Evolutionary conservation across 2,113 vertebrate species (phyloP).

Genomic region (Ammodytes marinus): DNA sequence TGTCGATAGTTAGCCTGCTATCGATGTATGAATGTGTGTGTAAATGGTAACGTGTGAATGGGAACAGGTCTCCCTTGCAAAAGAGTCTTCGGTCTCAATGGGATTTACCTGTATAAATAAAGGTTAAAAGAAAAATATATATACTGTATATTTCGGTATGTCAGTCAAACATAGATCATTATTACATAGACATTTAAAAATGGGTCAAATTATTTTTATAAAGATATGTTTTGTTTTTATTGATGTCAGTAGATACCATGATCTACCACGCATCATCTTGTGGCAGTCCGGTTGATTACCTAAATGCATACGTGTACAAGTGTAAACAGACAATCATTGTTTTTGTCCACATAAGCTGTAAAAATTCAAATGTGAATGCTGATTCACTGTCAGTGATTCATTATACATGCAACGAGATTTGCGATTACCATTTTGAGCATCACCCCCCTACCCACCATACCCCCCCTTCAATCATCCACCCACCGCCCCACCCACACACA

Average conservation of each 20-base stretch:
- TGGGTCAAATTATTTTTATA: neutral
- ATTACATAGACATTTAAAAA: neutral
- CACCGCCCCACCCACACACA: slow-evolving; percentile 40
- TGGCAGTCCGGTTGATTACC: slow-evolving; percentile 5
- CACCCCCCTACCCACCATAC: neutral
- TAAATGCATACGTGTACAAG: slow-evolving; percentile 19
- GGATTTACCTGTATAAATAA: too few relatives aligned
- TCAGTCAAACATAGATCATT: neutral
- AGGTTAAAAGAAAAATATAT: too few relatives aligned
- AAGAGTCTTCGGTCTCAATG: too few relatives aligned
- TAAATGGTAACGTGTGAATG: too few relatives aligned
- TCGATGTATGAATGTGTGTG: too few relatives aligned
- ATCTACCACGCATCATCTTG: neutral
- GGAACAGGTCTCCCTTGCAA: too few relatives aligned
- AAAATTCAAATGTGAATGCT: slow-evolving; percentile 47
- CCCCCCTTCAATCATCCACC: slow-evolving; percentile 60
- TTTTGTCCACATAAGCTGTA: slow-evolving; percentile 30
- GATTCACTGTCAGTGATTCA: slow-evolving; percentile 69
- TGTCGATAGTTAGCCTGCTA: too few relatives aligned
- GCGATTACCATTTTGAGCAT: slow-evolving; percentile 79
- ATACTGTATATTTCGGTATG: too few relatives aligned
- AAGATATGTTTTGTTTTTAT: slow-evolving; percentile 1
- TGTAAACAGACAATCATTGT: slow-evolving; percentile 44
- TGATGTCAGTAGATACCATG: slow-evolving; percentile 8
- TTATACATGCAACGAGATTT: slow-evolving; percentile 79